Base-by-base conservation (phyloP, 2,797 vertebrate species). In the Neoniphon sammara region DNA sequence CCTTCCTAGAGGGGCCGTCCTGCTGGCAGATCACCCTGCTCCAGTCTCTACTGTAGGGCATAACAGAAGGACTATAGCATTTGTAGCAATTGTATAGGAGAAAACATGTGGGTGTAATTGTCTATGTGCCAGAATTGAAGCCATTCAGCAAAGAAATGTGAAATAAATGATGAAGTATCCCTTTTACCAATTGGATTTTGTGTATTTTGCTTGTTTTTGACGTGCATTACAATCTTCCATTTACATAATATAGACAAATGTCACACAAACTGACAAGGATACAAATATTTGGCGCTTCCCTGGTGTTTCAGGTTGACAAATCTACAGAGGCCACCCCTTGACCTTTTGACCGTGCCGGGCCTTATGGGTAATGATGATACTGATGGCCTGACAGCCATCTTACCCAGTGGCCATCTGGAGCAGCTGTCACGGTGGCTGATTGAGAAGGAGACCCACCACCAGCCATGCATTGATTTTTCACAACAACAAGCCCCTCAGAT, bases 321-420 rank as follows among this genome's bases (percentile, higher is more conserved):
- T 88, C 83, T 84, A 69, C 80, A 66, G 75, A 81, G 85, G 66
- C 77, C 78, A 82, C 87, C 91, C 86, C 81, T 83, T 91, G 87
- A 93, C 90, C 89, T 92, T 90, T 91, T 91, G 91, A 92, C 87
- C 84, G 27, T 25, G 77, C 66, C 0, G 75, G 70, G 86, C 85
- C 87, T 91, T 91, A 84, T 91, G 89, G 91, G 91, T 91, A 92
- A 91, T 93, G 87, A 93, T 92, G 89, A 91, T 91, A 87, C 91
- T 94, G 92, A 93, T 94, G 83, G 87, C 81, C 88, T 92, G 91
- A 90, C 91, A 89, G 84, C 83, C 86, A 88, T 82, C 87, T 87
- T 86, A 78, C 84, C 89, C 91, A 90, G 82, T 88, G 89, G 92
- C 92, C 93, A 94, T 94, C 93, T 94, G 93, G 93, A 92, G 90